phyloP scores from a whole-genome alignment of 2,797 vertebrate species.

The Rhyacichthys aspro region DNA sequence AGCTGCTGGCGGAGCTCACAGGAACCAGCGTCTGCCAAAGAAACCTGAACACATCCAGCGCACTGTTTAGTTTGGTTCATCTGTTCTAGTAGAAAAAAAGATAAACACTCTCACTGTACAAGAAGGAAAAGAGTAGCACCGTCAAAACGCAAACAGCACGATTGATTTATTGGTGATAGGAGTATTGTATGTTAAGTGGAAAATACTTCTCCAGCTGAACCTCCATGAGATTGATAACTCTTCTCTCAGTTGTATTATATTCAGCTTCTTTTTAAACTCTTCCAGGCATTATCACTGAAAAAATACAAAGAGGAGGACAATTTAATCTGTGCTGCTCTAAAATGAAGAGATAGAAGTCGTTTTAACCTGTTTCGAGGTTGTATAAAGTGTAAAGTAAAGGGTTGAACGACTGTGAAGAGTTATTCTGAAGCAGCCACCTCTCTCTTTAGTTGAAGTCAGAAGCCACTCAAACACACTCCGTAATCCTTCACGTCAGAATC shows the following conservation, averaged over 20 bases:
- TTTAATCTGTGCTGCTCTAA: too few relatives aligned
- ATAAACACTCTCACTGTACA: constrained; percentile 29
- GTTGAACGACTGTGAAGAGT: too few relatives aligned
- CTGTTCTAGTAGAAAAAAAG: constrained; percentile 20
- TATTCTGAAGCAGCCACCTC: too few relatives aligned
- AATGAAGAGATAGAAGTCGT: too few relatives aligned
- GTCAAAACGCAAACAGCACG: constrained; percentile 15
- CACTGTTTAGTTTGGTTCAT: constrained; percentile 52
- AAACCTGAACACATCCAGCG: constrained; percentile 33
- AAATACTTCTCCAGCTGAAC: constrained; percentile 31
- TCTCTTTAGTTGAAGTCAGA: too few relatives aligned
- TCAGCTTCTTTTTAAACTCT: background rate
- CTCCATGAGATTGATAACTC: background rate
- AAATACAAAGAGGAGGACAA: too few relatives aligned
- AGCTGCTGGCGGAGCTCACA: constrained; percentile 29
- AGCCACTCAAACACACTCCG: too few relatives aligned
- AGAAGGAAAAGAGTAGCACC: constrained; percentile 8
- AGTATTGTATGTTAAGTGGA: constrained; percentile 27
- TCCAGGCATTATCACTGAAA: too few relatives aligned
- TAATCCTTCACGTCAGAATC: too few relatives aligned
- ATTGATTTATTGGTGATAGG: constrained; percentile 49
- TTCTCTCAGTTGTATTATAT: background rate
- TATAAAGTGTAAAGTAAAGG: too few relatives aligned
- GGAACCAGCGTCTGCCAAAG: constrained; percentile 64
- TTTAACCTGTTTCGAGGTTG: too few relatives aligned